A percentile compares a stretch with the other conserved stretches of the same genome.
Evolutionary conservation across 2,888 invertebrate species (phyloP).

Genomic region (Phania funesta): DNA sequence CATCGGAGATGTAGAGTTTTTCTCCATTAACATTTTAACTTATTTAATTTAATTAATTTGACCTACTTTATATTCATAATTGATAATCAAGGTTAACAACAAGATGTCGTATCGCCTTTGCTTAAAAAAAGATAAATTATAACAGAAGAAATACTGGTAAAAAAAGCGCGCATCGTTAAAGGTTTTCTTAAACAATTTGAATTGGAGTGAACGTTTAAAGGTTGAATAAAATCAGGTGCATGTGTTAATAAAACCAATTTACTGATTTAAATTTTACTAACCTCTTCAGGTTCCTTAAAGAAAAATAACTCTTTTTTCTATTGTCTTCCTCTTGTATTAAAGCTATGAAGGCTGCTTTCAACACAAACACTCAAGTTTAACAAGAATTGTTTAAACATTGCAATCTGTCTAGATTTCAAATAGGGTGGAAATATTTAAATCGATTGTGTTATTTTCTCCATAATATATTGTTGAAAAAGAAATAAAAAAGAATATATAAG

Average conservation of each 20-base stretch:
- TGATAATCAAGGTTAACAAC: slow-evolving; percentile 9
- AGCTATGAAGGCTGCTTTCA: background rate
- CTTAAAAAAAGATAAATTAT: too few relatives aligned
- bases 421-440: background rate
- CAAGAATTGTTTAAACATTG: background rate
- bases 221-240: too few relatives aligned
- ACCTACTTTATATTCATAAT: background rate
- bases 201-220: too few relatives aligned
- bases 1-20: background rate
- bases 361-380: background rate
- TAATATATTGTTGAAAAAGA: background rate
- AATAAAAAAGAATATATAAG: background rate
- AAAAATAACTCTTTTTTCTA: background rate
- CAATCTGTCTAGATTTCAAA: background rate
- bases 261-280: background rate
- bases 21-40: slow-evolving; percentile 3
- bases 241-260: too few relatives aligned
- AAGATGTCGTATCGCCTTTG: too few relatives aligned
- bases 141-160: too few relatives aligned
- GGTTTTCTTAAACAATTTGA: too few relatives aligned
- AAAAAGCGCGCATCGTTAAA: too few relatives aligned
- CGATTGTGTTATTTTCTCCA: background rate
- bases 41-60: background rate
- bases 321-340: background rate
- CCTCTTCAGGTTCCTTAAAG: background rate